Evolutionary conservation across 2,888 invertebrate genomes (phyloP), one percentile per base, ranked within the genome.

Genomic region (Phyto melanocephala): DNA sequence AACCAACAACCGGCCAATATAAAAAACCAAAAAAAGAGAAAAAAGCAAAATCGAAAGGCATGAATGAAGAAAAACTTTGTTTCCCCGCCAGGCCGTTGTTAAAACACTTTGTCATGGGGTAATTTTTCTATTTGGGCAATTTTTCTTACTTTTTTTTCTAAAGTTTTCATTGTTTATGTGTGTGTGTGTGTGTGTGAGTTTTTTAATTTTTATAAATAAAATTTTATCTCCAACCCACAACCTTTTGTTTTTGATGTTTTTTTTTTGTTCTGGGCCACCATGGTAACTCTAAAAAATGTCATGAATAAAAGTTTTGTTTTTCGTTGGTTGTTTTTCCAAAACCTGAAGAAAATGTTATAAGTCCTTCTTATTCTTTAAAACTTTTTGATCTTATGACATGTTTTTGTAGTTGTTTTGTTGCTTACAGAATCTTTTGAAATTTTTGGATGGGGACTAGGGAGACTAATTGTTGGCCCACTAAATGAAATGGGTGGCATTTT

Each of bases 401-500:
- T 63, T 81, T 40, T 70, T 54, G 33, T 63, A 22, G 40, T 54
- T 70, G 17, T 24, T 50, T 50, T 3, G 28, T 2, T 15, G n/a
- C 7, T 7, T 42, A 22, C 24, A 42, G n/a, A 50, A 35, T 24
- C n/a, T 22, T 6, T 13, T 28, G 11, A 40, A 42, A 28, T n/a
- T 15, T 11, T 8, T 45, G 33, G 35, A 10, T 11, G 3, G 22
- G 10, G 17, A 37, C n/a, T 28, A 0, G 33, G 45, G 33, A n/a
- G 5, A 6, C 28, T 67, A 24, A 56, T 74, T 54, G n/a, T 60
- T 74, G 70, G 28, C 28, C 28, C 63, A 45, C 37, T 56, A n/a
- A 72, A 67, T 65, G 52, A 75, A 78, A 65, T 81, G 81, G 70
- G 68, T 81, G 78, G 78, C 74, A 65, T 70, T 78, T 81, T 81